These are phyloP conservation scores for Chamaetylas fuelleborni DNA, from an alignment of 2,113 vertebrate species.

Conservation along the genomic window DNA sequence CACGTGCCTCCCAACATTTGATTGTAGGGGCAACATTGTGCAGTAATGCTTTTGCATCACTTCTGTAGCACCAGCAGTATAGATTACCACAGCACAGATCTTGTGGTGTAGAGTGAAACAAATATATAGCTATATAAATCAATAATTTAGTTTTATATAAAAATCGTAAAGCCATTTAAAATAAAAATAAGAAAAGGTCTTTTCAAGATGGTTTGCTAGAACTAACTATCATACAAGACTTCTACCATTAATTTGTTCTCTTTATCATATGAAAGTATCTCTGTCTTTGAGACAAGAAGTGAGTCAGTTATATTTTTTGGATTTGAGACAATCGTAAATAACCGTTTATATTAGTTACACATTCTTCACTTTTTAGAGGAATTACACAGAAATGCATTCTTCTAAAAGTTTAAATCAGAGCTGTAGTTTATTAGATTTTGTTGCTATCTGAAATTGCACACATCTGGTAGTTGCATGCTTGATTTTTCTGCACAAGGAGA, in stretches of 20 bases:
- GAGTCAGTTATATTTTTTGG: not conserved
- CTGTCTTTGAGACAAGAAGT: not conserved
- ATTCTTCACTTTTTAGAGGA: not conserved
- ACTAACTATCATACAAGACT: too few relatives aligned
- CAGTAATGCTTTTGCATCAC: not conserved
- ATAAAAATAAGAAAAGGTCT: not conserved
- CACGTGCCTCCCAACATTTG: fast-evolving
- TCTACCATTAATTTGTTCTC: not conserved
- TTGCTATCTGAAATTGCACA: not conserved
- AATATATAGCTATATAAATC: not conserved
- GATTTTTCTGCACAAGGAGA: not conserved
- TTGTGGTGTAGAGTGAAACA: not conserved
- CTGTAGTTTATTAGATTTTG: not conserved
- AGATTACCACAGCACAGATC: not conserved
- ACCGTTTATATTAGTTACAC: not conserved
- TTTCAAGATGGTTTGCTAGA: not conserved
- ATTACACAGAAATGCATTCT: not conserved
- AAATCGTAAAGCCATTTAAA: not conserved
- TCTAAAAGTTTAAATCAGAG: not conserved
- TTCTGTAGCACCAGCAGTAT: not conserved
- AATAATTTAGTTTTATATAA: not conserved
- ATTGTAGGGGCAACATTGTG: fast-evolving
- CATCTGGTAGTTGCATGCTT: not conserved
- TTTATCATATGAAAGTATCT: not conserved
- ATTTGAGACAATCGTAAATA: not conserved